phyloP scores from a whole-genome alignment of 2,797 vertebrate genomes.

The Aphelocoma californica region DNA sequence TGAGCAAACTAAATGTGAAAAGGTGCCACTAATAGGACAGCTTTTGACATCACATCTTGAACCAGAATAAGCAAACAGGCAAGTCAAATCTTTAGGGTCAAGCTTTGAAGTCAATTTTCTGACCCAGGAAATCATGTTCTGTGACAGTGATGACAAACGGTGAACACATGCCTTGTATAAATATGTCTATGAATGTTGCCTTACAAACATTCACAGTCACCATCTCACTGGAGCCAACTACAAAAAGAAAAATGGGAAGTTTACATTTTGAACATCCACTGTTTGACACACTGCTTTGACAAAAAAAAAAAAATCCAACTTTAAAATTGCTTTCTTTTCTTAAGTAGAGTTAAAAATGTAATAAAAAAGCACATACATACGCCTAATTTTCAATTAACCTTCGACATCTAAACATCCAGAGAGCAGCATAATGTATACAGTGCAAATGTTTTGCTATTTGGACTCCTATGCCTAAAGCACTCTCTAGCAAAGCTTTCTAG shows the following conservation, averaged over 20 bases:
- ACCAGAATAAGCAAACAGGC: conserved; percentile 77
- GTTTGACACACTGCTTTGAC: background rate
- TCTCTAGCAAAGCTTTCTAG: conserved; percentile 15
- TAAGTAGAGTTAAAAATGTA: background rate
- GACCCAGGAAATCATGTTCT: conserved; percentile 72
- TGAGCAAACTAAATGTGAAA: conserved; percentile 75
- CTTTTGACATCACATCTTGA: conserved; percentile 77
- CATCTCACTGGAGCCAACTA: background rate
- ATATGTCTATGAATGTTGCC: conserved; percentile 47
- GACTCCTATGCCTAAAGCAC: conserved; percentile 29
- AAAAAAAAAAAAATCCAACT: background rate
- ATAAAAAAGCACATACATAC: background rate
- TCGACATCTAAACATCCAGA: background rate
- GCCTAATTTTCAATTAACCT: conserved; percentile 39
- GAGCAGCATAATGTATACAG: background rate
- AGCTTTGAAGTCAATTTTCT: conserved; percentile 68
- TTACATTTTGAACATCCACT: background rate
- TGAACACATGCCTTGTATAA: conserved; percentile 57
- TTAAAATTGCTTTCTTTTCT: background rate
- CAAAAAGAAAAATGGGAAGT: background rate
- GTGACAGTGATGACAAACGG: conserved; percentile 69
- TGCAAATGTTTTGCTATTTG: conserved; percentile 2
- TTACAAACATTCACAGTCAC: conserved; percentile 27
- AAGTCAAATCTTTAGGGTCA: conserved; percentile 77
- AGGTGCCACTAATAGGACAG: conserved; percentile 76